Percentiles rank a stretch among this genome's conserved stretches.
Conservation (phyloP, 2,888 invertebrate species). For the Asteroscopus sphinx region DNA sequence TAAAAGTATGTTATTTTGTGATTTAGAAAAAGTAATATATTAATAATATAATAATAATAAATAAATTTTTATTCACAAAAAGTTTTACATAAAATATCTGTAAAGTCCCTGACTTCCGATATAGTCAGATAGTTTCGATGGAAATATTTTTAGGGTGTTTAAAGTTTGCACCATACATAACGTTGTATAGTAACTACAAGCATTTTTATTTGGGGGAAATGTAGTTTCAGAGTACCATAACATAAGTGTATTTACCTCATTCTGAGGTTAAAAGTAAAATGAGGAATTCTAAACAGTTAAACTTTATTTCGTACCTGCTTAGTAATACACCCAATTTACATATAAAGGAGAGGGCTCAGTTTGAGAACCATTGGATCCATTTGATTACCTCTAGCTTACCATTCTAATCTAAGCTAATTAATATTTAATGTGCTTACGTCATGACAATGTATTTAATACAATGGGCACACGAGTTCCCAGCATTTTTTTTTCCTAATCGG, state of each 20-base stretch:
- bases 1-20: too few relatives aligned
- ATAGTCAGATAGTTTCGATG: too few relatives aligned
- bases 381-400: slow-evolving; percentile 55
- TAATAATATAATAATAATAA: too few relatives aligned
- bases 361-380: slow-evolving; percentile 46
- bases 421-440: slow-evolving; percentile 82
- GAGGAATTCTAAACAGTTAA: slow-evolving; percentile 22
- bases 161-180: too few relatives aligned
- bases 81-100: too few relatives aligned
- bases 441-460: slow-evolving; percentile 80
- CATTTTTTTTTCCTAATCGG: slow-evolving; percentile 79
- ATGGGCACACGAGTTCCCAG: slow-evolving; percentile 76
- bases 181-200: too few relatives aligned
- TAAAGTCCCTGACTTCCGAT: too few relatives aligned
- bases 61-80: too few relatives aligned
- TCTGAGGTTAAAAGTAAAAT: slow-evolving; percentile 1
- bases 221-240: too few relatives aligned
- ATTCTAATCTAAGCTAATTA: slow-evolving; percentile 78
- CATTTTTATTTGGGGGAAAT: too few relatives aligned
- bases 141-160: too few relatives aligned
- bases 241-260: background rate
- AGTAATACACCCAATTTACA: slow-evolving; percentile 40
- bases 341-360: slow-evolving; percentile 45
- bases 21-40: too few relatives aligned
- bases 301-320: slow-evolving; percentile 30